Evolutionary conservation across 2,113 vertebrate species (phyloP), one percentile per base, ranked within the genome.

Genomic region (Mesitornis unicolor): DNA sequence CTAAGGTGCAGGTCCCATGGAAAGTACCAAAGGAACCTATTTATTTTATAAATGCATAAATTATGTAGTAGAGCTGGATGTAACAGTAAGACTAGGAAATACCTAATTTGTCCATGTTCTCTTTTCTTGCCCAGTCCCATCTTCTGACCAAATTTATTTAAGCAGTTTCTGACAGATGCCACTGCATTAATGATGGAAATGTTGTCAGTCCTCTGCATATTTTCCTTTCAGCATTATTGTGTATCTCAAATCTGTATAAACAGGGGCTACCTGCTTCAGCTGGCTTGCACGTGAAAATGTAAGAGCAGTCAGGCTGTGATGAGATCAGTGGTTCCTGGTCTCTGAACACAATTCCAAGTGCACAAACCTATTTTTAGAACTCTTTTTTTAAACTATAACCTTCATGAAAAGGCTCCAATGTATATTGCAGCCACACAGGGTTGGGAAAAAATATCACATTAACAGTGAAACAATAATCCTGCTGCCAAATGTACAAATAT

Each of bases 401-500:
- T 95, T 90, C 86, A 75, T 51, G 57, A 68, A 92, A 94, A 97
- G 71, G 28, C 78, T 94, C 53, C 9, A 38, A 78, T 95, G 75
- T 92, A 61, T 74, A 89, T 95, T 95, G 64, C 70, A 97, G 79
- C 71, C 93, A 95, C 73, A 56, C 36, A 88, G 51, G 67, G 75
- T 53, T 60, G 81, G 88, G 91, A 92, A 64, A 85, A 82, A 69
- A 76, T 61, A 82, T 59, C 10, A 1, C 48, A 79, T 97, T 96
- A 97, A 45, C 81, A 95, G 68, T 57, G 75, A 97, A 96, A 95
- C 90, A 94, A 96, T 95, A 96, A 96, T 96, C 95, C 91, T 93
- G 53, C 82, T 93, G 95, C 90, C 93, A 97, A 96, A 97, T 31
- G 78, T 78, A 93, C 93, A 96, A 76, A 93, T 87, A 97, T 77